A percentile compares a stretch with the other conserved stretches of the same genome.
These are phyloP conservation scores for Drosophila putrida DNA, from an alignment of 2,888 invertebrate genomes.

Conservation along the genomic window DNA sequence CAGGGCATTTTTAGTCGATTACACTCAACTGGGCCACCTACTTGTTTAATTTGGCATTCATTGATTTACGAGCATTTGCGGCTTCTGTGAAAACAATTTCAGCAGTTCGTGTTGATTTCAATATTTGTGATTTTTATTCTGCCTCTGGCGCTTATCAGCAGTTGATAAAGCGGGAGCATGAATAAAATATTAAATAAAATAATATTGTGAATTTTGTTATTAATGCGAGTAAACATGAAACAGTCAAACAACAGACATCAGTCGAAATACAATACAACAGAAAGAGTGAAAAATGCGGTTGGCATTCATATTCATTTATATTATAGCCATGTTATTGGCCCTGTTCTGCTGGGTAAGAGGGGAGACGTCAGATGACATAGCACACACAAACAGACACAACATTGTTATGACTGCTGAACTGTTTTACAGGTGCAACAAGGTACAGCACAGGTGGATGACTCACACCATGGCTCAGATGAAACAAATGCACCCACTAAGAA, in stretches of 20 bases:
- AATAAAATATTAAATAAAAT: constrained; percentile 44
- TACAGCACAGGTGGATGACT: constrained; percentile 40
- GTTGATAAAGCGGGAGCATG: constrained; percentile 43
- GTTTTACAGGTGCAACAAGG: constrained; percentile 45
- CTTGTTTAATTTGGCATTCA: constrained; percentile 30
- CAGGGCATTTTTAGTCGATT: neutral
- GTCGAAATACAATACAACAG: constrained; percentile 2
- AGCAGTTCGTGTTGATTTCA: constrained; percentile 40
- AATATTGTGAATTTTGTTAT: constrained; percentile 33
- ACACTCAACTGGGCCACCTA: neutral
- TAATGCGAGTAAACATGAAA: constrained; percentile 37
- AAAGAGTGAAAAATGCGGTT: constrained; percentile 46
- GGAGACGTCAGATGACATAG: neutral
- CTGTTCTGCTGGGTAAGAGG: constrained; percentile 39
- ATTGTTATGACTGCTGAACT: constrained; percentile 10
- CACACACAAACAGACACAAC: neutral
- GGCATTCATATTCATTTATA: constrained; percentile 37
- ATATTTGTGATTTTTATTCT: constrained; percentile 12
- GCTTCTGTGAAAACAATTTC: constrained; percentile 30
- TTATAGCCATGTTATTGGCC: constrained; percentile 43
- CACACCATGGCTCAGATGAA: constrained; percentile 26
- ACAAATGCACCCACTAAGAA: constrained; percentile 44
- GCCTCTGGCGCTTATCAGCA: constrained; percentile 47
- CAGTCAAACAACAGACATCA: constrained; percentile 26
- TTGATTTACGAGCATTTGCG: constrained; percentile 50